Conservation (phyloP, 1,140 invertebrate species). For the Danaus plexippus region DNA sequence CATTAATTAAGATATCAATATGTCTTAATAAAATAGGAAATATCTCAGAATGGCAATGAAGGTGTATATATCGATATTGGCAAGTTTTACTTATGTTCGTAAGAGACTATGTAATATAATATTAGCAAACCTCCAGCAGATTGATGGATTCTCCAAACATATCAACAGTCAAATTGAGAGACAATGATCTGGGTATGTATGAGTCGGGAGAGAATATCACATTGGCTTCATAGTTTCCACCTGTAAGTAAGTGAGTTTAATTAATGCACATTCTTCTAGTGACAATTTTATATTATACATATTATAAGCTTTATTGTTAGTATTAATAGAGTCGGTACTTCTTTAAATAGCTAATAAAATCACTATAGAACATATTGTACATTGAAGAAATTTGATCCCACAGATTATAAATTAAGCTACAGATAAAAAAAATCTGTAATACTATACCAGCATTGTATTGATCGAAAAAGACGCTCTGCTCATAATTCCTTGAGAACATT, state of each 20-base stretch:
- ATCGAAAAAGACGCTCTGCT: constrained; percentile 88
- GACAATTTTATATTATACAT: no score
- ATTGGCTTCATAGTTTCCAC: constrained; percentile 83
- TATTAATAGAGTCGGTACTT: no score
- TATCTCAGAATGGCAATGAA: no score
- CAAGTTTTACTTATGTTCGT: no score
- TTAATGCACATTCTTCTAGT: no score
- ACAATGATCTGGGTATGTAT: constrained; percentile 86
- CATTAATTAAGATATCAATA: no score
- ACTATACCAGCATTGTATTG: constrained; percentile 84
- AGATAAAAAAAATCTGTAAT: constrained; percentile 4
- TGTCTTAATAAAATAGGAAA: not conserved
- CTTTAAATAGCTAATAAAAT: no score
- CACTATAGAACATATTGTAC: no score
- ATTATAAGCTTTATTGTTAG: no score
- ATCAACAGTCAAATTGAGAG: constrained; percentile 88
- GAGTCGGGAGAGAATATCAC: constrained; percentile 92
- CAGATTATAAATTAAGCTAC: no score
- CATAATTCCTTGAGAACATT: constrained; percentile 93
- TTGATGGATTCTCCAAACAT: constrained; percentile 93
- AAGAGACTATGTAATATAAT: constrained; percentile 8
- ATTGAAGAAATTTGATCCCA: no score
- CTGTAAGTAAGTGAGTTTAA: constrained; percentile 46
- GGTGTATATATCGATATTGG: no score
- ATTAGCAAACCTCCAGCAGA: constrained; percentile 78